phyloP scores from a whole-genome alignment of 2,113 vertebrate species.

The Puntigrus tetrazona region DNA sequence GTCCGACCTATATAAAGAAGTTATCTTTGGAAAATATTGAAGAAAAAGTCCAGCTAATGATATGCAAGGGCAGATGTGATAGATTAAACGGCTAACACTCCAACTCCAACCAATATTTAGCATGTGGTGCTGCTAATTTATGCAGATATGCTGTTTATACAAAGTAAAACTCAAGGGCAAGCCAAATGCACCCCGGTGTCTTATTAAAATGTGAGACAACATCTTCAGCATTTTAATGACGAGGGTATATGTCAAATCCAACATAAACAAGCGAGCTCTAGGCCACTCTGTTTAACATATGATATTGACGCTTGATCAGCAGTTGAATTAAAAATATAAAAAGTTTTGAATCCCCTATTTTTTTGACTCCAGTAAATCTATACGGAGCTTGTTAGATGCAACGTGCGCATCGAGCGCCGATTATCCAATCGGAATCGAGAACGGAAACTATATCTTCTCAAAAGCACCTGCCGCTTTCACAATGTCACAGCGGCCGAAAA shows the following conservation, averaged over 20 bases:
- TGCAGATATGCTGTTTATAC: conserved; percentile 11
- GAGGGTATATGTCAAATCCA: neutral
- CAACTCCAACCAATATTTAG: conserved; percentile 13
- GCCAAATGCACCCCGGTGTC: neutral
- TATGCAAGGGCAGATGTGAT: conserved; percentile 34
- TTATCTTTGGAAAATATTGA: neutral
- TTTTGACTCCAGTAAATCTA: neutral
- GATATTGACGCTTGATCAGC: neutral
- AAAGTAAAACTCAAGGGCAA: conserved; percentile 39
- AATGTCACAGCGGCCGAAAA: neutral
- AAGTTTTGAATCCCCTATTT: neutral
- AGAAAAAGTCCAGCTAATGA: neutral
- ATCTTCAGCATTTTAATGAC: conserved; percentile 14
- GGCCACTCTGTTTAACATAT: neutral
- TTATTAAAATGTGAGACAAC: conserved; percentile 22
- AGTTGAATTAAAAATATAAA: neutral
- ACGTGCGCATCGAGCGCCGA: neutral
- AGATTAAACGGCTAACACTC: neutral
- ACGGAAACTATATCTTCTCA: neutral
- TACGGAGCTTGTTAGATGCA: neutral
- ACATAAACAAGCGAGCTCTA: neutral
- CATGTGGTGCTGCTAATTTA: conserved; percentile 26
- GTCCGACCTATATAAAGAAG: neutral
- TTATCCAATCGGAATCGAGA: neutral
- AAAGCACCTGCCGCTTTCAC: neutral